Conservation (phyloP, 2,888 invertebrate genomes). For the Sylvicola fuscatus region DNA sequence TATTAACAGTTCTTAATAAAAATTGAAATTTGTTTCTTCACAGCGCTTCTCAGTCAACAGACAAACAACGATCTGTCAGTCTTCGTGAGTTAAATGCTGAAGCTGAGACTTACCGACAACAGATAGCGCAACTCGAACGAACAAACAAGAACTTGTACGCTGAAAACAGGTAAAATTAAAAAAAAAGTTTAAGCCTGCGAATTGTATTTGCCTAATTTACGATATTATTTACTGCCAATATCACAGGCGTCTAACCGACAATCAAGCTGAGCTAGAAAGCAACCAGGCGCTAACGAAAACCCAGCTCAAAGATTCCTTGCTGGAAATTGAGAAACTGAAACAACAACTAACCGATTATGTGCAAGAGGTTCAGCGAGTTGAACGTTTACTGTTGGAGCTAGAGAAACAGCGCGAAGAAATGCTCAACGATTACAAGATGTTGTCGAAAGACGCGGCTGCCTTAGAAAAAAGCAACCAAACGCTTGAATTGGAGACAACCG, state of each 20-base stretch:
- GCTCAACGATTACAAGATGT: constrained; percentile 56
- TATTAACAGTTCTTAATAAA: no score
- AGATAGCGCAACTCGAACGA: constrained; percentile 18
- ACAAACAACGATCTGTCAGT: no score
- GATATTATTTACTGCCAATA: no score
- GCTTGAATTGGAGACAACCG: constrained; percentile 53
- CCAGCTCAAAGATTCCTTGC: constrained; percentile 44
- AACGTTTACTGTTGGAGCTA: constrained; percentile 49
- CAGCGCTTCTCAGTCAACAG: no score
- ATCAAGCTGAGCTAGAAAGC: constrained; percentile 39
- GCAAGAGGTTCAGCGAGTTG: constrained; percentile 56
- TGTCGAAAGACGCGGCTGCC: constrained; percentile 55
- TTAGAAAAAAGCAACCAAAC: constrained; percentile 63
- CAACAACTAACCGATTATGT: constrained; percentile 64
- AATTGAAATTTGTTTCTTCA: no score
- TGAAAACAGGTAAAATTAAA: constrained; percentile 21
- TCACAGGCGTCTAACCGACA: constrained; percentile 46
- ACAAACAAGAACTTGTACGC: constrained; percentile 21
- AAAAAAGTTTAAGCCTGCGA: no score
- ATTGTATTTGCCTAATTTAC: no score
- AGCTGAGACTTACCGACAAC: constrained; percentile 20
- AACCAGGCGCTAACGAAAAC: constrained; percentile 38
- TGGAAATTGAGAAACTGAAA: constrained; percentile 53
- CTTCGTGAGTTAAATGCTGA: constrained; percentile 9
- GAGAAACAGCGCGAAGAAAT: constrained; percentile 62